Percentiles rank a stretch among this genome's conserved stretches.
These are phyloP conservation scores for Cnemophilus loriae DNA, from an alignment of 2,113 vertebrate genomes.

Conservation along the genomic window DNA sequence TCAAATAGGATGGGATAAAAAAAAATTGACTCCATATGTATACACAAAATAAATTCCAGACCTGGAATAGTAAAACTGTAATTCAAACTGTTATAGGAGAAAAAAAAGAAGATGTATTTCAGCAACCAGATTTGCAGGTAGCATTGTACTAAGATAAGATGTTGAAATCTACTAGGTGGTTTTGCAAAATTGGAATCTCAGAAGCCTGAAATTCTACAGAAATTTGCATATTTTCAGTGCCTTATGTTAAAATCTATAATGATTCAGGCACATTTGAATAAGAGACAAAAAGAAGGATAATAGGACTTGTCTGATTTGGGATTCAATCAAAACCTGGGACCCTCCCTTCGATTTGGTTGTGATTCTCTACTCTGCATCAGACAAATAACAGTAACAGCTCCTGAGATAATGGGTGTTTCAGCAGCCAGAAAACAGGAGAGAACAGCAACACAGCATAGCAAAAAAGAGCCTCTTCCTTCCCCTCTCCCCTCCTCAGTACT, in stretches of 20 bases:
- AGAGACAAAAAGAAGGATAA: constrained; percentile 25
- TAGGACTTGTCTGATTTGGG: constrained; percentile 18
- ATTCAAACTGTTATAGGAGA: neutral
- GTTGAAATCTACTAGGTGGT: neutral
- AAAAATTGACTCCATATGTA: neutral
- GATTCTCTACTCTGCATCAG: neutral
- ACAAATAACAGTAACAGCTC: neutral
- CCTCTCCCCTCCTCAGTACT: neutral
- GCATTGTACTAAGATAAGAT: neutral
- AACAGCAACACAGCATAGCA: neutral
- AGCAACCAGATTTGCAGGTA: neutral
- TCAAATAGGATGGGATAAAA: neutral
- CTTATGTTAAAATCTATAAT: neutral
- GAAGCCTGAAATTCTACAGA: neutral
- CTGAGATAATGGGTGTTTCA: neutral
- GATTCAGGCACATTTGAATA: constrained; percentile 14
- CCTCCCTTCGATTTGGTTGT: neutral
- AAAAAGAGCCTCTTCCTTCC: neutral
- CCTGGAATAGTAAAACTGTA: neutral
- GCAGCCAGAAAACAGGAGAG: constrained; percentile 9
- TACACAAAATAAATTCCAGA: neutral
- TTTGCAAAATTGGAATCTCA: neutral
- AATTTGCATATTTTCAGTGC: constrained; percentile 4
- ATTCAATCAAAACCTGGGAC: constrained; percentile 17
- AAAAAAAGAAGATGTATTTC: neutral